Percentiles rank a stretch among this genome's conserved stretches.
phyloP scores from a whole-genome alignment of 2,797 vertebrate genomes.

The Dallia pectoralis region DNA sequence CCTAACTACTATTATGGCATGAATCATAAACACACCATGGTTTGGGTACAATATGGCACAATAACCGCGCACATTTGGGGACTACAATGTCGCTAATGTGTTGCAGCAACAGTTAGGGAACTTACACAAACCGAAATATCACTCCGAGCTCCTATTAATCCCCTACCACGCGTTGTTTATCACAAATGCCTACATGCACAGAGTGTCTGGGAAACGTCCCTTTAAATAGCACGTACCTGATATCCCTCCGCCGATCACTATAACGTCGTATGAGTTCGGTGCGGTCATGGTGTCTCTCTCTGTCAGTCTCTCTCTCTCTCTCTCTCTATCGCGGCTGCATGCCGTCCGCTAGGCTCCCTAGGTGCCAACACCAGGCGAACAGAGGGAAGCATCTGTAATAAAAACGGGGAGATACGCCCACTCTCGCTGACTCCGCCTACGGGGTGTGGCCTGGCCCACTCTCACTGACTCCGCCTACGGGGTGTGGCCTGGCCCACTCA shows the following conservation, averaged over 20 bases:
- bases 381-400: conserved; percentile 65
- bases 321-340: conserved; percentile 12
- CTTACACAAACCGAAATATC: conserved; percentile 17
- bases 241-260: conserved; percentile 90
- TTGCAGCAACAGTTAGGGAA: conserved; percentile 42
- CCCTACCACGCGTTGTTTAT: background rate
- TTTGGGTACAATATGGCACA: background rate
- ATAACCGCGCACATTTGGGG: background rate
- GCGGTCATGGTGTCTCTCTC: conserved; percentile 69
- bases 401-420: conserved; percentile 54
- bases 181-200: background rate
- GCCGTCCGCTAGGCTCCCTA: conserved; percentile 16
- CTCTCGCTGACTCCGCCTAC: conserved; percentile 42
- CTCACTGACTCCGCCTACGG: conserved; percentile 29
- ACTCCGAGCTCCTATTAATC: background rate
- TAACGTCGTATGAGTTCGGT: conserved; percentile 79
- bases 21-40: background rate
- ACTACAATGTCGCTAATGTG: background rate
- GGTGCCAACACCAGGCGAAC: conserved; percentile 46
- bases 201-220: conserved; percentile 7
- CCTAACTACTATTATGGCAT: background rate
- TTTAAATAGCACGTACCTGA: conserved; percentile 79
- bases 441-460: background rate
- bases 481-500: background rate
- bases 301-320: background rate